phyloP scores from a whole-genome alignment of 2,888 invertebrate genomes.

The Eremobia ochroleuca region DNA sequence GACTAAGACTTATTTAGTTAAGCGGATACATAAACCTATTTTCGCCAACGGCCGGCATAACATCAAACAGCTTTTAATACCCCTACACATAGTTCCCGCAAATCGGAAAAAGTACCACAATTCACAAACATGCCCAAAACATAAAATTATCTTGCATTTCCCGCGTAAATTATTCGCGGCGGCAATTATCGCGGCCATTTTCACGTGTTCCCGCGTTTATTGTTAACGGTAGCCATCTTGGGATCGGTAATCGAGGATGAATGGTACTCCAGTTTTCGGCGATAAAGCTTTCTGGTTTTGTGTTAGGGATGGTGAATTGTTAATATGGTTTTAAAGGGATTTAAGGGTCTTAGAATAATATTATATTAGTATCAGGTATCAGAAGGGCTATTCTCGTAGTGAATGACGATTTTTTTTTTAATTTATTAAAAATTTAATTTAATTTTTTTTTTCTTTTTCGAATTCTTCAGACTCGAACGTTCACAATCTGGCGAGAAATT shows the following conservation, averaged over 20 bases:
- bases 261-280: conserved; percentile 36
- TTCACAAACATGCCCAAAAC: conserved; percentile 13
- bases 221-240: conserved; percentile 45
- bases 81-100: neutral
- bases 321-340: neutral
- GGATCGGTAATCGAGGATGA: conserved; percentile 36
- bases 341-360: neutral
- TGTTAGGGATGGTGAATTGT: conserved; percentile 11
- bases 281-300: conserved; percentile 22
- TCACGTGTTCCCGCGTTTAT: conserved; percentile 54
- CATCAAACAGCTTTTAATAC: neutral
- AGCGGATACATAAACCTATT: neutral
- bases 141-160: conserved; percentile 17
- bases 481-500: neutral
- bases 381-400: neutral
- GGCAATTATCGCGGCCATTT: conserved; percentile 51
- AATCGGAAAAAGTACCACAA: conserved; percentile 1
- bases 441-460: too few relatives aligned
- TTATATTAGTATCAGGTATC: neutral
- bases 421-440: too few relatives aligned
- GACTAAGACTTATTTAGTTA: neutral
- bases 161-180: conserved; percentile 41
- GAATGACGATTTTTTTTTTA: too few relatives aligned
- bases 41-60: neutral
- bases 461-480: too few relatives aligned